Evolutionary conservation across 64 coral and sea anemone species (phyloP).

Genomic region (Orbicella faveolata): DNA sequence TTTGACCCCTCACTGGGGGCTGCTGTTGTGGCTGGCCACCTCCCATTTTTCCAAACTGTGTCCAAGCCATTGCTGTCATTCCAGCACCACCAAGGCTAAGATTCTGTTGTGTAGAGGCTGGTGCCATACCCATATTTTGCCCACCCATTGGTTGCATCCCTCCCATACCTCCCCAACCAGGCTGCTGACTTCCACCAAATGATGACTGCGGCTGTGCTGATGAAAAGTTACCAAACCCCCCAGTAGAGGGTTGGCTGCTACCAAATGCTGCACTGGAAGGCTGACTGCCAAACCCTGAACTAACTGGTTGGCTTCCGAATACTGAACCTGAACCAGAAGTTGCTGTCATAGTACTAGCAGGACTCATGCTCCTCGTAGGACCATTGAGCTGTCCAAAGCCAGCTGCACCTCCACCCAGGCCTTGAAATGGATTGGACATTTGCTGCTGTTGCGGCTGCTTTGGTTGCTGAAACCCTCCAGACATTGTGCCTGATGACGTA

Average conservation of each 20-base stretch:
- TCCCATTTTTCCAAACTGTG: constrained; percentile 93
- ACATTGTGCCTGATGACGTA: constrained; percentile 26
- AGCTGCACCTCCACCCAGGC: constrained; percentile 65
- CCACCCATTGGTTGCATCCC: constrained; percentile 31
- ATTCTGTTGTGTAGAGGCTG: constrained; percentile 61
- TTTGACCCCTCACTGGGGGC: constrained; percentile 58
- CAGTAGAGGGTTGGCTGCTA: constrained; percentile 7
- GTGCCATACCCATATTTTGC: constrained; percentile 58
- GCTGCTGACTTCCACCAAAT: constrained; percentile 39
- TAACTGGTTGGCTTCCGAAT: constrained; percentile 38
- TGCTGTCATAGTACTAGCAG: constrained; percentile 49
- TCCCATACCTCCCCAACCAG: constrained; percentile 66
- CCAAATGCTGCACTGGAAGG: background rate
- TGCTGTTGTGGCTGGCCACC: constrained; percentile 42
- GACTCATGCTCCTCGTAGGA: constrained; percentile 61
- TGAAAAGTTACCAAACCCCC: constrained; percentile 72
- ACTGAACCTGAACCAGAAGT: constrained; percentile 23
- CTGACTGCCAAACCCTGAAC: constrained; percentile 16
- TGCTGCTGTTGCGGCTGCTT: constrained; percentile 57
- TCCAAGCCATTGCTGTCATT: constrained; percentile 81
- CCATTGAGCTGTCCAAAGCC: constrained; percentile 79
- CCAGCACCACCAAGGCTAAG: constrained; percentile 95
- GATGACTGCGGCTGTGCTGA: constrained; percentile 21
- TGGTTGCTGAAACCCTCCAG: constrained; percentile 58
- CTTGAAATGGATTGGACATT: constrained; percentile 83